Evolutionary conservation across 1,140 invertebrate species (phyloP), one percentile per base, ranked within the genome.

Genomic region (Drosophila kikkawai): DNA sequence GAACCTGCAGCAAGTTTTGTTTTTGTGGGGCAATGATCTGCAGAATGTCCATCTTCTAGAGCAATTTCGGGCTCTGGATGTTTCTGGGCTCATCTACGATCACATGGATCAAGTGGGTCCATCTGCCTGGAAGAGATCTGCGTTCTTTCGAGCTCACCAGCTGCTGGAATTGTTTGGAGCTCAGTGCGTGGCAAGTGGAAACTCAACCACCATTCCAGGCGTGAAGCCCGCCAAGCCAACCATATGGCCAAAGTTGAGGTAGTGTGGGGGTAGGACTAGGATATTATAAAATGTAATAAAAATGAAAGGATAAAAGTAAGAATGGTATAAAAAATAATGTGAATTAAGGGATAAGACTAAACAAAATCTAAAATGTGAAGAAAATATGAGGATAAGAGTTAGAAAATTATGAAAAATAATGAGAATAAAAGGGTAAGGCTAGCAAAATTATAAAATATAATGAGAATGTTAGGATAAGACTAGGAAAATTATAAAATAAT

Each of bases 1-100:
- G 70, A 94, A 96, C 71, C 94, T 95, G 22, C 96, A 96, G 12
- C 94, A 99, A 19, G 95, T 98, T 0, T 95, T 98, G 42, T 99
- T 99, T 91, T 97, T 97, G 81, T 99, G 98, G 98, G 98, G 98
- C 3, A 97, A 98, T 85, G 97, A 98, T 90, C 97, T 98, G 80
- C 98, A 98, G 74, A 95, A 97, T 91, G 95, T 95, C 41, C 95
- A 95, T n/a, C 96, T 96, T 1, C 96, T 98, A 41, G 95, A 96
- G 71, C 95, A 96, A 82, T 94, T 99, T 0, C 98, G 98, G 86
- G 94, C 96, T 67, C 93, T 97, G 42, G 97, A 98, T 11, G 94
- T 98, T 11, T 96, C 98, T 82, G 98, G 96, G 15, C 95, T 99
- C 15, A 98, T 99, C 80, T 98, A 98, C 91, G 98, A 99, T 91